A percentile compares a stretch with the other conserved stretches of the same genome.
These are phyloP conservation scores for Mya arenaria DNA, from an alignment of 1,140 invertebrate species.

Conservation along the genomic window DNA sequence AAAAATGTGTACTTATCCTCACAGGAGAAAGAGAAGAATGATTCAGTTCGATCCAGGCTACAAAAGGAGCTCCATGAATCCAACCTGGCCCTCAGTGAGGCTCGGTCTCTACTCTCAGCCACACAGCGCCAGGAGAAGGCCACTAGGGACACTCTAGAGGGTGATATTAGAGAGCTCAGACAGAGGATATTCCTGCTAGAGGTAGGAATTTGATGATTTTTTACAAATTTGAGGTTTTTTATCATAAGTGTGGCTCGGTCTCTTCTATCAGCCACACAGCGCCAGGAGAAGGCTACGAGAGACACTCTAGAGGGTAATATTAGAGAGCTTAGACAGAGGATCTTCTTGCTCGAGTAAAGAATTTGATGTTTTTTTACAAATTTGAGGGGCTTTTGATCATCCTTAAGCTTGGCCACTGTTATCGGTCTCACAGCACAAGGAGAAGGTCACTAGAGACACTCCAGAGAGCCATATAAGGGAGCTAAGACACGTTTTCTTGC, in stretches of 20 bases:
- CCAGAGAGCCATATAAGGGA: no score
- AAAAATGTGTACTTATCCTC: neutral
- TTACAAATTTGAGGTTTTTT: no score
- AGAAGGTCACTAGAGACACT: no score
- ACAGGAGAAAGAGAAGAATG: conserved; percentile 61
- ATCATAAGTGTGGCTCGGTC: conserved; percentile 71
- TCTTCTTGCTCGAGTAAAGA: conserved; percentile 50
- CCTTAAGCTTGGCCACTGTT: no score
- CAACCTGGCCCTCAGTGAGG: conserved; percentile 74
- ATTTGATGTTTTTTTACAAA: no score
- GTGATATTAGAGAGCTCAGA: conserved; percentile 67
- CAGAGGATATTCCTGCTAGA: conserved; percentile 58
- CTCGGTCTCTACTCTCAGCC: conserved; percentile 70
- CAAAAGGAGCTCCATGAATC: conserved; percentile 69
- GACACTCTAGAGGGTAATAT: conserved; percentile 56
- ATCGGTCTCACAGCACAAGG: no score
- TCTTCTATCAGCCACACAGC: conserved; percentile 66
- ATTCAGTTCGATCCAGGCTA: conserved; percentile 57
- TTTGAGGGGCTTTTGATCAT: no score
- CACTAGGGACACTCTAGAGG: conserved; percentile 58
- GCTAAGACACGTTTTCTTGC: no score
- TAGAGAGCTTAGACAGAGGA: conserved; percentile 59
- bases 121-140: conserved; percentile 71
- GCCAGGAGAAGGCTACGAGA: conserved; percentile 66
- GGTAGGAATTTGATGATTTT: conserved; percentile 32